Base-by-base conservation (phyloP, 1,140 invertebrate genomes). In the Panulirus ornatus region DNA sequence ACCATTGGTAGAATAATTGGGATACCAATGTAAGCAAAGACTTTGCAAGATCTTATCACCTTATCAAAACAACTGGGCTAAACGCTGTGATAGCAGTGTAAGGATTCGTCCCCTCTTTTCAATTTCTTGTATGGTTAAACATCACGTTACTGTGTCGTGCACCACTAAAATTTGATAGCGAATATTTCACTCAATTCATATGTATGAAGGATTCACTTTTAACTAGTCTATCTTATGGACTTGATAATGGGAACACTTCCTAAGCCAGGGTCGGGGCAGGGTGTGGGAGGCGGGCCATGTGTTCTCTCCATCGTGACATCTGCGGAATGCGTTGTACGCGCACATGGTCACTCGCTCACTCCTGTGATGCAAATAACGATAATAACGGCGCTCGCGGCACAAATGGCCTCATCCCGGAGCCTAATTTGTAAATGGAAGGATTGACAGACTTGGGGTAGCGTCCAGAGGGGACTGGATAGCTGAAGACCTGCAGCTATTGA, bases 341-440 rank as follows among this genome's bases (percentile, higher is more conserved):
- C 85, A 87, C 85, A 79, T 76, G 85, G 85, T 79, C 85, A 76
- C 85, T 87, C 85, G 27, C 85, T 79, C 85, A 79, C 73, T 79
- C 30, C 85, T 58, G 85, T 87, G 79, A 87, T 87, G 85, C 85
- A 87, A 87, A 87, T 87, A 87, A 63, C 85, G 47, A 63, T 79
- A 87, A 87, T 87, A 87, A 87, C 85, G 47, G n/a, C 85, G 38
- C 51, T 22, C 73, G 40, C 34, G 38, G 85, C 73, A 79, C 85
- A 87, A 78, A 87, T 87, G 85, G 85, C 54, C n/a, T 47, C 73
- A 54, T 87, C 85, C 73, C 36, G 44, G 47, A 66, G 40, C 30
- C 73, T 87, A 87, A 87, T 87, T 87, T 87, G 85, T 87, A 87
- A 87, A 87, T 87, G 75, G 85, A 87, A 42, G 85, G 85, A 87